Percentiles rank a stretch among this genome's conserved stretches.
Conservation (phyloP, 1,140 invertebrate species). For the Drosophila malerkotliana region DNA sequence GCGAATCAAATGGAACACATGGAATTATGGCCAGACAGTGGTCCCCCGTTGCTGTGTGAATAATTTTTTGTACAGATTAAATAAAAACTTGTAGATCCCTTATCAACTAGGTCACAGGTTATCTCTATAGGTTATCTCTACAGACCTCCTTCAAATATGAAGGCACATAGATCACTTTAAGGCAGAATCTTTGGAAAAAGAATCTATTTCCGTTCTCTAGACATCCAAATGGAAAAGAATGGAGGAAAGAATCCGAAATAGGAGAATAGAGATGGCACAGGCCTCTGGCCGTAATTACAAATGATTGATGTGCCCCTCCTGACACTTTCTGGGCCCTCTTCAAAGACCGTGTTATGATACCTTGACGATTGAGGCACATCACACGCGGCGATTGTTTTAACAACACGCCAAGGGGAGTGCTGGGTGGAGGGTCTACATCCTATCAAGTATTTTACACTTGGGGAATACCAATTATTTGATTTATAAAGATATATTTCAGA, state of each 20-base stretch:
- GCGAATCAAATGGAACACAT: conserved; percentile 46
- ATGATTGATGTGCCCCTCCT: conserved; percentile 71
- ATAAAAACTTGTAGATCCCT: conserved; percentile 8
- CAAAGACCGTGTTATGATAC: conserved; percentile 28
- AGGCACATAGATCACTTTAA: conserved; percentile 36
- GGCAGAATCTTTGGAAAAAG: conserved; percentile 61
- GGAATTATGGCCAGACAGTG: conserved; percentile 14
- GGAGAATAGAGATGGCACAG: conserved; percentile 31
- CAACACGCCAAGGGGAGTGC: conserved; percentile 26
- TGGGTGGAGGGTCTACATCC: background rate
- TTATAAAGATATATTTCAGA: too few species aligned
- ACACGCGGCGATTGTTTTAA: conserved; percentile 68
- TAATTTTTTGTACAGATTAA: background rate
- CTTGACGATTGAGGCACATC: conserved; percentile 64
- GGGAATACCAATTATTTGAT: too few species aligned
- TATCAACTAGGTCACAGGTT: conserved; percentile 36
- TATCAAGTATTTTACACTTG: background rate
- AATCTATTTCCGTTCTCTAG: conserved; percentile 67
- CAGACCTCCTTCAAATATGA: conserved; percentile 57
- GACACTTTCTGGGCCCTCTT: conserved; percentile 40
- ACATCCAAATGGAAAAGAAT: conserved; percentile 19
- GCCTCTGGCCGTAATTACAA: conserved; percentile 67
- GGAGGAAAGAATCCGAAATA: conserved; percentile 36
- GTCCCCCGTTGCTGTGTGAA: background rate
- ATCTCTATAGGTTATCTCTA: background rate